Percentiles rank a stretch among this genome's conserved stretches.
Evolutionary conservation across 2,113 vertebrate species (phyloP).

Genomic region (Ameiurus melas): DNA sequence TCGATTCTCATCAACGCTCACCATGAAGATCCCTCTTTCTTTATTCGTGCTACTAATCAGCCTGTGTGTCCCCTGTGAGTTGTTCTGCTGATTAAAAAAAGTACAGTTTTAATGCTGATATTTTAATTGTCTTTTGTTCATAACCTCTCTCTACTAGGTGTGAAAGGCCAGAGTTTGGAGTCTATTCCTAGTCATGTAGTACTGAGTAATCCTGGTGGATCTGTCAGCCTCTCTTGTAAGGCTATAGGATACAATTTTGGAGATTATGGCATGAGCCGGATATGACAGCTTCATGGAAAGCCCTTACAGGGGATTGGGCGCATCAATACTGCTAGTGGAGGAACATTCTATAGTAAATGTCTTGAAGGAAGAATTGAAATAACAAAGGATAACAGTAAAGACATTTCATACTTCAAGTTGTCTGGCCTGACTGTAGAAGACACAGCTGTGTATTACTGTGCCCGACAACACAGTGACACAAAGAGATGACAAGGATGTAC

Average conservation of each 20-base stretch:
- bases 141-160: not conserved
- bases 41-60: too few relatives aligned
- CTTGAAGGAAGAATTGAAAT: too few relatives aligned
- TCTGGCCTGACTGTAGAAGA: constrained; percentile 29
- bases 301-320: not conserved
- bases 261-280: too few relatives aligned
- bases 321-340: not conserved
- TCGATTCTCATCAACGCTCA: not conserved
- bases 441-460: constrained; percentile 42
- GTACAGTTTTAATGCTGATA: not conserved
- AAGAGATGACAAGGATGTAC: too few relatives aligned
- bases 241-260: too few relatives aligned
- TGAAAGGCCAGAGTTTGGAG: constrained; percentile 2
- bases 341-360: too few relatives aligned
- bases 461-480: not conserved
- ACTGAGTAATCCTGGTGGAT: not conserved
- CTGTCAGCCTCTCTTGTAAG: not conserved
- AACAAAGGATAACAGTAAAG: constrained; percentile 32
- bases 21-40: too few relatives aligned
- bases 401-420: constrained; percentile 41
- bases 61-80: too few relatives aligned
- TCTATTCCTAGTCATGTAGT: constrained; percentile 8
- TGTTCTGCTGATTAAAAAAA: not conserved
- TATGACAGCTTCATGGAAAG: not conserved
- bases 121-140: not conserved